phyloP scores from a whole-genome alignment of 2,888 invertebrate genomes.

The Argyresthia albistria region DNA sequence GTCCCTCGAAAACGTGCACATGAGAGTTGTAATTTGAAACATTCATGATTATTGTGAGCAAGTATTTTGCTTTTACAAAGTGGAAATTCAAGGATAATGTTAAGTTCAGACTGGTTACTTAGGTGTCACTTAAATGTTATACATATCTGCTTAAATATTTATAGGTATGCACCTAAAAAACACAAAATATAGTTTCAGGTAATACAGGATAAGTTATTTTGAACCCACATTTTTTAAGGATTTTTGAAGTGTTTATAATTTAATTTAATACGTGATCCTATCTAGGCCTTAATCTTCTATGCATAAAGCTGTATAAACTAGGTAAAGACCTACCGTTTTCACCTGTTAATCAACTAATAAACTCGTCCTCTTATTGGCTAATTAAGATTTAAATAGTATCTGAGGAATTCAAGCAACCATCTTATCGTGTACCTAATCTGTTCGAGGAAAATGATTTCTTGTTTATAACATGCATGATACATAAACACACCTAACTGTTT shows the following conservation, averaged over 20 bases:
- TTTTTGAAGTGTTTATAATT: too few relatives aligned
- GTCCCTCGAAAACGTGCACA: background rate
- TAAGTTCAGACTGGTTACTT: background rate
- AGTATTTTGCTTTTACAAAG: background rate
- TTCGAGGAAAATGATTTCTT: constrained; percentile 12
- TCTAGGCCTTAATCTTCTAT: too few relatives aligned
- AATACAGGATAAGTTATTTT: too few relatives aligned
- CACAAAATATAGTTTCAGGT: too few relatives aligned
- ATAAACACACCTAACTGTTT: too few relatives aligned
- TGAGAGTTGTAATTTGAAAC: background rate
- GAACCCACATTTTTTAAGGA: too few relatives aligned
- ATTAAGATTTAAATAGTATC: constrained; percentile 16
- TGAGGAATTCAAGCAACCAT: constrained; percentile 5
- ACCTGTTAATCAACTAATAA: constrained; percentile 15
- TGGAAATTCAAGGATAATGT: background rate
- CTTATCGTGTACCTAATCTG: constrained; percentile 10
- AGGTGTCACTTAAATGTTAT: too few relatives aligned
- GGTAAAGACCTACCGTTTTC: too few relatives aligned
- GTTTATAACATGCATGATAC: background rate
- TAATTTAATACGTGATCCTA: too few relatives aligned
- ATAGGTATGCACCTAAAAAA: too few relatives aligned
- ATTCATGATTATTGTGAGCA: background rate
- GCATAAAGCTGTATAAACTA: too few relatives aligned
- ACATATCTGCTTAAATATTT: too few relatives aligned
- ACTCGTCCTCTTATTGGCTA: constrained; percentile 15